These are phyloP conservation scores for Harpagifer antarcticus DNA, from an alignment of 2,797 vertebrate genomes.

Conservation along the genomic window DNA sequence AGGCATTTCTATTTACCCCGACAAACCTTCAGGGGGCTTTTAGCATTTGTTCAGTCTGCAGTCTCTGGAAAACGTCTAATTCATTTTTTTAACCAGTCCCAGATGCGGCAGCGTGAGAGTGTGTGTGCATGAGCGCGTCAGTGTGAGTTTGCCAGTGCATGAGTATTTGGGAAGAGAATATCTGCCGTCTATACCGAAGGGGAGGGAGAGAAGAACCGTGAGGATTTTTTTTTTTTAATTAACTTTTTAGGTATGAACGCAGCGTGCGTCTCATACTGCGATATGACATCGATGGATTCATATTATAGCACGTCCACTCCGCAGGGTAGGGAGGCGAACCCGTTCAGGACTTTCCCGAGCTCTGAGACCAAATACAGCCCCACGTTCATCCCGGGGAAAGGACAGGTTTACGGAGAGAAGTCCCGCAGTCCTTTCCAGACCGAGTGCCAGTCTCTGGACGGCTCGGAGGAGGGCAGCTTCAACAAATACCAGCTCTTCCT, in stretches of 20 bases:
- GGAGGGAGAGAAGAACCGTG: slow-evolving; percentile 70
- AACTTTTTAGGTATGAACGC: slow-evolving; percentile 92
- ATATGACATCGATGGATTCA: slow-evolving; percentile 97
- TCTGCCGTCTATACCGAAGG: slow-evolving; percentile 63
- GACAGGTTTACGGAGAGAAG: slow-evolving; percentile 91
- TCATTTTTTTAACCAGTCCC: slow-evolving; percentile 89
- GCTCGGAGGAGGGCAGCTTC: slow-evolving; percentile 88
- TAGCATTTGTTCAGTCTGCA: slow-evolving; percentile 89
- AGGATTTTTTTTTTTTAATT: slow-evolving; percentile 70
- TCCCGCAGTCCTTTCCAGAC: slow-evolving; percentile 90
- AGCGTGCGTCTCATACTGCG: slow-evolving; percentile 96
- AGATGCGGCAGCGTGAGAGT: slow-evolving; percentile 85
- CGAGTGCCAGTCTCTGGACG: slow-evolving; percentile 92
- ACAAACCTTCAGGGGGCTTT: slow-evolving; percentile 89
- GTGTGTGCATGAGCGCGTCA: slow-evolving; percentile 70
- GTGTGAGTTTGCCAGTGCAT: slow-evolving; percentile 70
- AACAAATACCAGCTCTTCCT: slow-evolving; percentile 94
- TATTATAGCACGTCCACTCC: slow-evolving; percentile 92
- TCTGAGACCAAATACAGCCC: slow-evolving; percentile 92
- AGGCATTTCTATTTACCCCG: slow-evolving; percentile 82
- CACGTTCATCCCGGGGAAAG: slow-evolving; percentile 92
- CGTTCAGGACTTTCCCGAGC: slow-evolving; percentile 94
- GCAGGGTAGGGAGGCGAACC: slow-evolving; percentile 88
- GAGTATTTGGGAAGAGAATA: slow-evolving; percentile 73
- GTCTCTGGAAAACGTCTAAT: slow-evolving; percentile 92